phyloP scores from a whole-genome alignment of 2,797 vertebrate species.

The Sebastes steindachneri region DNA sequence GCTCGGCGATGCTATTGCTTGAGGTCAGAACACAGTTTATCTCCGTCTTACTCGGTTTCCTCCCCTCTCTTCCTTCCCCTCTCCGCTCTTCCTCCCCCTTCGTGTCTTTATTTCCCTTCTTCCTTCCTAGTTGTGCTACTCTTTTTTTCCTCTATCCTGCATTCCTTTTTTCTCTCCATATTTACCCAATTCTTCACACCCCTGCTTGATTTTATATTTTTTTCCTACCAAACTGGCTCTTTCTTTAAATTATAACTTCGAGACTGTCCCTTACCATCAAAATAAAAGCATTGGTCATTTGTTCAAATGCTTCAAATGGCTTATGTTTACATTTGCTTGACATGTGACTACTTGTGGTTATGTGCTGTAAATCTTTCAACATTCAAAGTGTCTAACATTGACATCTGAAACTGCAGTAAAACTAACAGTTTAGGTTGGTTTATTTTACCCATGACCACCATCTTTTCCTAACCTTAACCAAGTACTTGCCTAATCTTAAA shows the following conservation, averaged over 20 bases:
- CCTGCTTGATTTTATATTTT: neutral
- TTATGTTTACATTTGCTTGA: too few relatives aligned
- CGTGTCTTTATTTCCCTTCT: neutral
- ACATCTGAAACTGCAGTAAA: too few relatives aligned
- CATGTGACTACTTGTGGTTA: too few relatives aligned
- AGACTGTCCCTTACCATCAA: too few relatives aligned
- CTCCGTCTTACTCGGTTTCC: slow-evolving; percentile 36
- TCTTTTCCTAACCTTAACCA: too few relatives aligned
- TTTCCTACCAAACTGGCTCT: neutral
- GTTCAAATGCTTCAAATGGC: too few relatives aligned
- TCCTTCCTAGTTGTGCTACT: neutral
- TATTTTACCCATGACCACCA: too few relatives aligned
- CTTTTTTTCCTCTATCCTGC: neutral
- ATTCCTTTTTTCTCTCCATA: neutral
- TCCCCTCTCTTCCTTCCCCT: neutral
- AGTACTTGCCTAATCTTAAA: too few relatives aligned
- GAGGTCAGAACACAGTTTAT: slow-evolving; percentile 60
- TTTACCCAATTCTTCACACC: neutral
- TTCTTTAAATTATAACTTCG: neutral
- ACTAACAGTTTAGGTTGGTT: too few relatives aligned
- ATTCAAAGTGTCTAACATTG: too few relatives aligned
- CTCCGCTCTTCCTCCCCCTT: neutral
- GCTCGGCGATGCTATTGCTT: slow-evolving; percentile 35
- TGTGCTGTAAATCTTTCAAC: too few relatives aligned
- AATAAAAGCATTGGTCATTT: too few relatives aligned